Conservation (phyloP, 2,888 invertebrate genomes). For the Drosophila pseudotakahashii region DNA sequence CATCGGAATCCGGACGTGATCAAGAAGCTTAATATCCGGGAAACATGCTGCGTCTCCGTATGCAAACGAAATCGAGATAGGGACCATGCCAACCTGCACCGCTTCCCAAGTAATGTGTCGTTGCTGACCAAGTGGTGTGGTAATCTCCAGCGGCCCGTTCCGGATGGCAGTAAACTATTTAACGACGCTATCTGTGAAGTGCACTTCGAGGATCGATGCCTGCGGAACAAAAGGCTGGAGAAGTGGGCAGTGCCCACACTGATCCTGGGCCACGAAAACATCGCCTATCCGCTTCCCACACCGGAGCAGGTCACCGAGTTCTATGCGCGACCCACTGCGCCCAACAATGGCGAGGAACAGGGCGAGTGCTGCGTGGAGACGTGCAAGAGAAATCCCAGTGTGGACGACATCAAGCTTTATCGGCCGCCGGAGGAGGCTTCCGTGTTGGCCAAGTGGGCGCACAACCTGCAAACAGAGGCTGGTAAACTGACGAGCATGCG, state of each 20-base stretch:
- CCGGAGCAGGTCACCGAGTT: constrained; percentile 77
- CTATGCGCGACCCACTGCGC: constrained; percentile 66
- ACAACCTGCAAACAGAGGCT: constrained; percentile 74
- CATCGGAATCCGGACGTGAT: constrained; percentile 81
- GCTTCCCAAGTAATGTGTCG: constrained; percentile 78
- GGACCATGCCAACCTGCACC: constrained; percentile 80
- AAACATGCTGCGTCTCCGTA: constrained; percentile 77
- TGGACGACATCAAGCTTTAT: constrained; percentile 80
- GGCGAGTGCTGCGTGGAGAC: constrained; percentile 80
- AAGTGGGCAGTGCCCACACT: constrained; percentile 81
- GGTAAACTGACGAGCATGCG: constrained; percentile 57
- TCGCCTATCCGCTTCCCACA: constrained; percentile 69
- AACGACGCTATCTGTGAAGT: constrained; percentile 81
- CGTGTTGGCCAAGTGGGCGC: constrained; percentile 79
- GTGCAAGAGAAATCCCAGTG: constrained; percentile 80
- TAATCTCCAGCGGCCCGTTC: constrained; percentile 74
- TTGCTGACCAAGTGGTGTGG: constrained; percentile 79
- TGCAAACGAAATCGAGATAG: constrained; percentile 80
- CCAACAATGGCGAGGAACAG: constrained; percentile 79
- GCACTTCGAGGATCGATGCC: constrained; percentile 80
- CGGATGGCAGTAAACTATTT: constrained; percentile 79
- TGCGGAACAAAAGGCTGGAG: constrained; percentile 80
- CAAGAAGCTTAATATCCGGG: constrained; percentile 80
- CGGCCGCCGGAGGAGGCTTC: constrained; percentile 77
- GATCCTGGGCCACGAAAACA: constrained; percentile 70